phyloP scores from a whole-genome alignment of 2,113 vertebrate genomes.

The Tachycineta bicolor region DNA sequence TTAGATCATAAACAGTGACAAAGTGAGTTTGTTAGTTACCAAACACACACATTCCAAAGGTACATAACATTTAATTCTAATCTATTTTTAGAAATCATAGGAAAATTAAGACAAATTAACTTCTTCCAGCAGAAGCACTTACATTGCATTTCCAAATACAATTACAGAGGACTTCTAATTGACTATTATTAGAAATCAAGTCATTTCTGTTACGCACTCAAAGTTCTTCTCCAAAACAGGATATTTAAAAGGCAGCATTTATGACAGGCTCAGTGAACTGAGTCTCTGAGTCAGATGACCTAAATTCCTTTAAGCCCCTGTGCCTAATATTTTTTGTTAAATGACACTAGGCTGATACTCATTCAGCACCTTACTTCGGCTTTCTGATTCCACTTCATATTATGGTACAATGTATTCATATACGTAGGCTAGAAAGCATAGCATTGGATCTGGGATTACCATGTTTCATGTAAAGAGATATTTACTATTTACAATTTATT shows the following conservation, averaged over 20 bases:
- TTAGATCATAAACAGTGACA: conserved; percentile 80
- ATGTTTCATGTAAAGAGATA: neutral
- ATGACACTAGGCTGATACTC: neutral
- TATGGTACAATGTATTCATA: neutral
- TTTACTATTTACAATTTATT: neutral
- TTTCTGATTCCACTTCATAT: neutral
- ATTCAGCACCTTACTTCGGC: conserved; percentile 28
- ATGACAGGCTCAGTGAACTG: neutral
- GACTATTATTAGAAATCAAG: conserved; percentile 39
- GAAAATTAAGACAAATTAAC: conserved; percentile 69
- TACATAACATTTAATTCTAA: conserved; percentile 77
- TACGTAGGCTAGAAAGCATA: neutral
- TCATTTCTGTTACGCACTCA: neutral
- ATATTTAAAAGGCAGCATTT: conserved; percentile 33
- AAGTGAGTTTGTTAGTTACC: conserved; percentile 78
- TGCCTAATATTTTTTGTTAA: conserved; percentile 10
- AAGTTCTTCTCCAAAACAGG: neutral
- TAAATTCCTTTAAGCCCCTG: conserved; percentile 28
- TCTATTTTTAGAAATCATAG: conserved; percentile 72
- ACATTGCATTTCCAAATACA: conserved; percentile 42
- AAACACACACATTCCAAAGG: conserved; percentile 77
- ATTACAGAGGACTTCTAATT: conserved; percentile 39
- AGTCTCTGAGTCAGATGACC: conserved; percentile 46
- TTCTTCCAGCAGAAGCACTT: conserved; percentile 57
- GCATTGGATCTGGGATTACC: neutral